These are phyloP conservation scores for Deilephila porcellus DNA, from an alignment of 2,888 invertebrate genomes.

Conservation along the genomic window DNA sequence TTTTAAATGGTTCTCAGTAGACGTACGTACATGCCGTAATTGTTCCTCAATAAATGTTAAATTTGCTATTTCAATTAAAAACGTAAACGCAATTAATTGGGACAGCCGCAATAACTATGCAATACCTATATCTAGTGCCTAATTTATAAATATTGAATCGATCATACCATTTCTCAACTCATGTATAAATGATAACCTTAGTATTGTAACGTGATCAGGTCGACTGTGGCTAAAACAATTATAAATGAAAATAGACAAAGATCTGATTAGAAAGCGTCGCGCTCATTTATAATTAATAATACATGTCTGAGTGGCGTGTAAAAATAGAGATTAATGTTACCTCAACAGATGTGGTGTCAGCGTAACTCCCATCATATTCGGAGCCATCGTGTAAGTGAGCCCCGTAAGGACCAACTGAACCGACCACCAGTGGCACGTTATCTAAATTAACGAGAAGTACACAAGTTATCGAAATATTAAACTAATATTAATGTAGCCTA, in stretches of 20 bases:
- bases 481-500: slow-evolving; percentile 27
- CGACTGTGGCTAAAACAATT: not conserved
- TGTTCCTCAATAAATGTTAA: not conserved
- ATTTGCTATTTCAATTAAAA: not conserved
- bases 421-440: slow-evolving; percentile 88
- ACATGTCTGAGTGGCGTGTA: slow-evolving; percentile 18
- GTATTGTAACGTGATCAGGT: slow-evolving; percentile 2
- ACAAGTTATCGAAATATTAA: slow-evolving; percentile 34
- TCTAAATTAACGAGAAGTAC: slow-evolving; percentile 50
- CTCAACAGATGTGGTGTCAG: slow-evolving; percentile 86
- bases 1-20: slow-evolving; percentile 33
- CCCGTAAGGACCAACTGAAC: slow-evolving; percentile 97
- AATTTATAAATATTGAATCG: not conserved
- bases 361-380: slow-evolving; percentile 95
- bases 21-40: not conserved
- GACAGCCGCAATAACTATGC: not conserved
- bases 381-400: slow-evolving; percentile 96
- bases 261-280: slow-evolving; percentile 27
- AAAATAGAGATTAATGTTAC: slow-evolving; percentile 50
- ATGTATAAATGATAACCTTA: slow-evolving; percentile 6
- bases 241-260: slow-evolving; percentile 2
- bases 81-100: not conserved
- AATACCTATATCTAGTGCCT: not conserved
- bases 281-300: slow-evolving; percentile 32
- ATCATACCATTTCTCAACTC: not conserved